Conservation (phyloP, 2,113 vertebrate species). For the Leiothrix lutea region DNA sequence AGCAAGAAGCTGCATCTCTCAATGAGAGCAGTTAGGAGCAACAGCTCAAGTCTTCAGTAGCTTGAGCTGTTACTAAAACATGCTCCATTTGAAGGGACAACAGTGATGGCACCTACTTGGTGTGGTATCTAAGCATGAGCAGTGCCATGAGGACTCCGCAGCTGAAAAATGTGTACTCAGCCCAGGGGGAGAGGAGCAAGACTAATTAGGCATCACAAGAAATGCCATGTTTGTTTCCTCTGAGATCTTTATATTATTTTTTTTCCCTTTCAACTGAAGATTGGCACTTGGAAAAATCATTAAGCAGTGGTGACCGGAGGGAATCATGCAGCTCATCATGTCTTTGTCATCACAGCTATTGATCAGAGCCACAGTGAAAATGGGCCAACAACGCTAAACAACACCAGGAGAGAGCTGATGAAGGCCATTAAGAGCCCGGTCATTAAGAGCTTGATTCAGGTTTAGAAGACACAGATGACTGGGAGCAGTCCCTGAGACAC, state of each 20-base stretch:
- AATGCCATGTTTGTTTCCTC: neutral
- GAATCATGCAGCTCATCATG: constrained; percentile 33
- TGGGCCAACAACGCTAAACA: constrained; percentile 11
- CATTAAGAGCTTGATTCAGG: neutral
- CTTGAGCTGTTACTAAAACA: neutral
- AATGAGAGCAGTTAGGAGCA: neutral
- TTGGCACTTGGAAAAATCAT: constrained; percentile 60
- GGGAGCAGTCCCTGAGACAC: constrained; percentile 18
- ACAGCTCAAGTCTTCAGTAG: neutral
- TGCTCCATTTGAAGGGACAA: neutral
- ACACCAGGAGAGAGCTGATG: neutral
- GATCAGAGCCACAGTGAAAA: constrained; percentile 47
- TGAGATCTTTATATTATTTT: neutral
- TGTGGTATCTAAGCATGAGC: neutral
- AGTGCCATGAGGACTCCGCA: neutral
- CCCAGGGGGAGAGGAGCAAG: neutral
- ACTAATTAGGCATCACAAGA: neutral
- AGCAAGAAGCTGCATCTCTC: neutral
- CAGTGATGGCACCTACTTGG: neutral
- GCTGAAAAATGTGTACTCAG: neutral
- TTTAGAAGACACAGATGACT: constrained; percentile 10
- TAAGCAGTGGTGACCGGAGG: neutral
- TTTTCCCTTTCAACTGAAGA: constrained; percentile 19
- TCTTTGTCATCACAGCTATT: constrained; percentile 57
- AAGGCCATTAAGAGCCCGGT: neutral